These are phyloP conservation scores for Gallinago undulata DNA, from an alignment of 2,113 vertebrate genomes.

Conservation along the genomic window DNA sequence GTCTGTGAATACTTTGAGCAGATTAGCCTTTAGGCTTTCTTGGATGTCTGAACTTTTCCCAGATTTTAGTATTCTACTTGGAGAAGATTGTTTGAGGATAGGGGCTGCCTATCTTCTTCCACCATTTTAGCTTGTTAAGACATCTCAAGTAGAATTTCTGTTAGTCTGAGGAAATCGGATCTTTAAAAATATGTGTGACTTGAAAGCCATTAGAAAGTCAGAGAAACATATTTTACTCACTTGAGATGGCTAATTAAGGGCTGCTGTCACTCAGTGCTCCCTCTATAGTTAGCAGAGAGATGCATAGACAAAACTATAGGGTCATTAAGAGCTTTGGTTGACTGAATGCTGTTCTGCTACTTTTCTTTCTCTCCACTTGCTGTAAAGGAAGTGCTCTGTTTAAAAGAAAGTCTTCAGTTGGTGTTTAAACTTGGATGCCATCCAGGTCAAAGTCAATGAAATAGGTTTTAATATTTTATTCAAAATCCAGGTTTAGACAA, in stretches of 20 bases:
- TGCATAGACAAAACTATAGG: not conserved
- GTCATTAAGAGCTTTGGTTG: not conserved
- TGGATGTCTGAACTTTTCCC: not conserved
- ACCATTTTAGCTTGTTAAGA: not conserved
- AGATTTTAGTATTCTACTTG: not conserved
- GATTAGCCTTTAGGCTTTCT: not conserved
- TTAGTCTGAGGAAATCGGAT: not conserved
- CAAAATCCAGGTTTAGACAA: not conserved
- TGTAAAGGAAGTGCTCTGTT: not conserved
- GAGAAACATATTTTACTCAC: not conserved
- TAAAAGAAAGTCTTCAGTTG: not conserved
- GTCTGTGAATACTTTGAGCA: not conserved
- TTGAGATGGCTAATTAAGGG: not conserved
- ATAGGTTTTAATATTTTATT: not conserved
- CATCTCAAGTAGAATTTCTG: not conserved
- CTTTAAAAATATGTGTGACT: not conserved
- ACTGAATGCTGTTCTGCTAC: not conserved
- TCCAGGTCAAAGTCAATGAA: not conserved
- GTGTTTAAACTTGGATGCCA: not conserved
- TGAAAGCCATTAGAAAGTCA: not conserved
- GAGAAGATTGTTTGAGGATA: not conserved
- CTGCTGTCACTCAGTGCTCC: not conserved
- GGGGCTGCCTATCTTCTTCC: not conserved
- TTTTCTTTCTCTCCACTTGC: not conserved
- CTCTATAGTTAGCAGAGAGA: not conserved